Evolutionary conservation across 2,888 invertebrate species (phyloP).

Genomic region (Leucozona laternaria): DNA sequence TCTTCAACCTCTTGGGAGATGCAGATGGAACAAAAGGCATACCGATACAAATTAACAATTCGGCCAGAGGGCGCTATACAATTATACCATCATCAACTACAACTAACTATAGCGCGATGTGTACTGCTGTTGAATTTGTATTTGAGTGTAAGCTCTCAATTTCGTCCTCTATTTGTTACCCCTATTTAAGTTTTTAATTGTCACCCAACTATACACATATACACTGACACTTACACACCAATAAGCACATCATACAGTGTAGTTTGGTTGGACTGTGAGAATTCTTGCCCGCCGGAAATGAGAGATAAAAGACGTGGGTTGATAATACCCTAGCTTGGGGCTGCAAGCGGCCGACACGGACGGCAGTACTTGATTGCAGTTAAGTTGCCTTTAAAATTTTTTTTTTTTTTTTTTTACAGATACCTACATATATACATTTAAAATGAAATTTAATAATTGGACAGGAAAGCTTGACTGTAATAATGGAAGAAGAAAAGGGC

Average conservation of each 20-base stretch:
- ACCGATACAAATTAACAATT: slow-evolving; percentile 45
- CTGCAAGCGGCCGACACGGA: slow-evolving; percentile 43
- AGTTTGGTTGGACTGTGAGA: neutral
- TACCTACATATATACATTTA: slow-evolving; percentile 1
- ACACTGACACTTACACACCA: slow-evolving; percentile 10
- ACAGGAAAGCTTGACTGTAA: slow-evolving; percentile 43
- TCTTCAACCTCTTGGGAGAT: slow-evolving; percentile 41
- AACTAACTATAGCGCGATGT: slow-evolving; percentile 60
- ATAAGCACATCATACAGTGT: slow-evolving; percentile 23
- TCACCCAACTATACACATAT: slow-evolving; percentile 32
- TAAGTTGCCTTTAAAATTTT: slow-evolving; percentile 42
- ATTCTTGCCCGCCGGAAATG: slow-evolving; percentile 35
- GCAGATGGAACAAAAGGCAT: slow-evolving; percentile 29
- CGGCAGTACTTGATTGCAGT: slow-evolving; percentile 53
- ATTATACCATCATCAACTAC: slow-evolving; percentile 50
- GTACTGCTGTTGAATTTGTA: slow-evolving; percentile 31
- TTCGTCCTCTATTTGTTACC: slow-evolving; percentile 67
- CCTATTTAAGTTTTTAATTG: slow-evolving; percentile 69
- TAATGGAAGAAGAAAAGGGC: slow-evolving; percentile 20
- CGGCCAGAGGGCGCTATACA: slow-evolving; percentile 51
- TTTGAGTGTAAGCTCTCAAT: slow-evolving; percentile 58
- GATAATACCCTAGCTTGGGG: slow-evolving; percentile 54
- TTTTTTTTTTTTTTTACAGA: neutral
- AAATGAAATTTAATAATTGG: slow-evolving; percentile 66
- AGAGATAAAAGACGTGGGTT: slow-evolving; percentile 42